Evolutionary conservation across 2,113 vertebrate species (phyloP), one percentile per base, ranked within the genome.

Genomic region (Phrynosoma platyrhinos): DNA sequence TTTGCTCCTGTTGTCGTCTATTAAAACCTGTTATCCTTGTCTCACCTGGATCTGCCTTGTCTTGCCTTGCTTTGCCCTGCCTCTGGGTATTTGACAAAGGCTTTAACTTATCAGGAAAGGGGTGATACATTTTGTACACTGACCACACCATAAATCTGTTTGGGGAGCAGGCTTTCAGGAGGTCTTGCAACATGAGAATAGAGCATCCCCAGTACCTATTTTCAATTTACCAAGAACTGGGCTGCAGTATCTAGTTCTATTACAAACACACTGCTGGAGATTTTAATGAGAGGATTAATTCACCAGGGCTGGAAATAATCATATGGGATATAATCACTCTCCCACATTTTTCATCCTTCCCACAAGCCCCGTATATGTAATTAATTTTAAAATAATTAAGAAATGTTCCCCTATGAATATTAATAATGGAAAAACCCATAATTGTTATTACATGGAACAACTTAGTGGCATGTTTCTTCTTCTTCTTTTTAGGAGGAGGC

Each of bases 331-430:
- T 83, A 89, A 53, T 74, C 64, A 77, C 36, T 89, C 72, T 86
- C 83, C 79, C 47, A 82, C 72, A 76, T 89, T 77, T 89, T 84
- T n/a, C 52, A 74, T 85, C 40, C 82, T 66, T 83, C 62, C 89
- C 79, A 83, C 88, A 90, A 83, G 90, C 79, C 62, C 89, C 52
- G 85, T 3, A 52, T 88, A 82, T 25, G 16, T 91, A 93, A 94
- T 92, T 92, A 92, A 94, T 94, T 90, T 92, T 36, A 91, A 92
- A 93, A 91, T 86, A 91, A 94, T 93, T 93, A 93, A 91, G 77
- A 68, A 90, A 82, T 78, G 78, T 64, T 95, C 92, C 75, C 13
- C 85, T 74, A 92, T 92, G 89, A 94, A 92, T 94, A 95, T 92
- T 93, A 92, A 93, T 92, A 92, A 84, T 2, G 4, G 86, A 92